Percentiles rank a stretch among this genome's conserved stretches.
Conservation (phyloP, 2,888 invertebrate species). For the Mimumesa dahlbomi region DNA sequence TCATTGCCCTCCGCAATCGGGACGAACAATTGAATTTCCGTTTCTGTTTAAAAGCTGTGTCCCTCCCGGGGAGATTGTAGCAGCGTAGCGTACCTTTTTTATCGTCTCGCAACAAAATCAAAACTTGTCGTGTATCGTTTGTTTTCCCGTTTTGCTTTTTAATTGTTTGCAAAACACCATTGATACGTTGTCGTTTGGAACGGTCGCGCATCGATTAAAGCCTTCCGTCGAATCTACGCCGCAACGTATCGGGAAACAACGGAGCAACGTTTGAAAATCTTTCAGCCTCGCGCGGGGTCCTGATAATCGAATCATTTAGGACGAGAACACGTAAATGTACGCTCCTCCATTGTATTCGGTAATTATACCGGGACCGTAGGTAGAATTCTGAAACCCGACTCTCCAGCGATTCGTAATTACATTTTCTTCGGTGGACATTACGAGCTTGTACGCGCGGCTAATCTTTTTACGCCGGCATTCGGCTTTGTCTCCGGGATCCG, state of each 20-base stretch:
- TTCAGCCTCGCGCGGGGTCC: background rate
- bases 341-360: constrained; percentile 37
- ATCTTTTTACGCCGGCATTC: constrained; percentile 52
- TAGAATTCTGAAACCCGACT: constrained; percentile 39
- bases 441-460: constrained; percentile 42
- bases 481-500: constrained; percentile 26
- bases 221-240: too few species aligned
- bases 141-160: too few species aligned
- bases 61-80: background rate
- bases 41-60: background rate
- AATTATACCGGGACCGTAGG: constrained; percentile 37
- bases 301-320: constrained; percentile 31
- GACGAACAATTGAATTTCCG: constrained; percentile 47
- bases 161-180: too few species aligned
- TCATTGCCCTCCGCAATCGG: constrained; percentile 35
- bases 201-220: too few species aligned
- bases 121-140: too few species aligned
- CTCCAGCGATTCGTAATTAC: constrained; percentile 55
- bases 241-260: background rate
- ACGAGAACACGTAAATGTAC: constrained; percentile 26
- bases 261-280: background rate
- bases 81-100: background rate
- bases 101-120: background rate
- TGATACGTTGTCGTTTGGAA: too few species aligned
- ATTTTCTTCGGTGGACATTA: constrained; percentile 46